Percentiles rank a stretch among this genome's conserved stretches.
phyloP scores from a whole-genome alignment of 1,140 invertebrate species.

The Hypothenemus hampei region DNA sequence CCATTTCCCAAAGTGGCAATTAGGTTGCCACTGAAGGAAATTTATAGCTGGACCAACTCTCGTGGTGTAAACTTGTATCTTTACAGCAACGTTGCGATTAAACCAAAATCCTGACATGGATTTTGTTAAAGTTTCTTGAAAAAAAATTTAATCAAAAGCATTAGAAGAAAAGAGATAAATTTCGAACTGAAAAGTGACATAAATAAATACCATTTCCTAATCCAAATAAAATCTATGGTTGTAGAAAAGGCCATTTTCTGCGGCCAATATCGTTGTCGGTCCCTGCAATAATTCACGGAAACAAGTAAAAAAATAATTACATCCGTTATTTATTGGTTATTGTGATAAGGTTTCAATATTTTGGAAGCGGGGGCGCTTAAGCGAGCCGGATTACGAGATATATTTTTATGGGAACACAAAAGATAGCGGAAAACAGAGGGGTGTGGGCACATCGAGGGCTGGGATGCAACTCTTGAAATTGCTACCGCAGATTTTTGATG shows the following conservation, averaged over 20 bases:
- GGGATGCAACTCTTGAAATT: neutral
- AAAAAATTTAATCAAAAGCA: constrained; percentile 3
- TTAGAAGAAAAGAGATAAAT: constrained; percentile 16
- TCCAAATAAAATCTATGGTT: constrained; percentile 28
- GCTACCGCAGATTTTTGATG: no score
- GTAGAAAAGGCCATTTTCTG: constrained; percentile 23
- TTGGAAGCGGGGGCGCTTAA: constrained; percentile 9
- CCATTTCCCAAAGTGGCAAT: no score
- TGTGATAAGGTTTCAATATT: constrained; percentile 29
- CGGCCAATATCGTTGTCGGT: constrained; percentile 24
- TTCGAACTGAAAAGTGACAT: constrained; percentile 10
- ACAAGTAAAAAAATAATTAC: constrained; percentile 28
- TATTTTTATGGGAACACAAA: constrained; percentile 13
- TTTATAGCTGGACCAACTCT: no score
- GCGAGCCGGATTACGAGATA: constrained; percentile 9
- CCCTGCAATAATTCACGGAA: constrained; percentile 21
- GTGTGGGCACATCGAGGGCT: neutral
- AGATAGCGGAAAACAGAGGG: constrained; percentile 7
- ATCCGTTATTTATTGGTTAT: constrained; percentile 28
- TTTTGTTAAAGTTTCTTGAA: neutral
- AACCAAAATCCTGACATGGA: neutral
- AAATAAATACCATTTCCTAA: constrained; percentile 29
- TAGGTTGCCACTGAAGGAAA: no score
- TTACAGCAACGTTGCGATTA: neutral
- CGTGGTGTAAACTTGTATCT: no score